Conservation (phyloP, 2,797 vertebrate species). For the Phyllotis vaccarum region DNA sequence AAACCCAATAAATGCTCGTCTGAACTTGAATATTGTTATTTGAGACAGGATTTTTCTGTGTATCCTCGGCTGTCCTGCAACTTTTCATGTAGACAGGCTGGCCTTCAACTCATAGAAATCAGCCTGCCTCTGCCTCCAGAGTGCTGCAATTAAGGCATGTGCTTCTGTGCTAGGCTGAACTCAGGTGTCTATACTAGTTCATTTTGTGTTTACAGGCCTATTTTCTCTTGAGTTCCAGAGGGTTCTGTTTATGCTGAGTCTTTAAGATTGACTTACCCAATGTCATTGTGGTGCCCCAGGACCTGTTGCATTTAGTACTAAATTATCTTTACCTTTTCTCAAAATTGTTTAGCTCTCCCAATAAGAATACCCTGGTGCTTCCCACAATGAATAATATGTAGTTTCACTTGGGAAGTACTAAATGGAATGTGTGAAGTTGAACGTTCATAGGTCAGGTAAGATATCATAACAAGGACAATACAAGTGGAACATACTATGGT, state of each 20-base stretch:
- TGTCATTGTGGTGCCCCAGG: background rate
- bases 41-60: background rate
- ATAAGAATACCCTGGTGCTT: slow-evolving; percentile 15
- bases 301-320: background rate
- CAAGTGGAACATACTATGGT: slow-evolving; percentile 34
- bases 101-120: background rate
- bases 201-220: slow-evolving; percentile 31
- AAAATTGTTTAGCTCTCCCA: slow-evolving; percentile 40
- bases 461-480: background rate
- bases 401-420: slow-evolving; percentile 50
- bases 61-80: background rate
- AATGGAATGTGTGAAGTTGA: slow-evolving; percentile 49
- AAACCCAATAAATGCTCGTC: slow-evolving; percentile 33
- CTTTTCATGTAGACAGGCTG: background rate
- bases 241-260: slow-evolving; percentile 3
- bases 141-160: background rate
- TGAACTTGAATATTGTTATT: background rate
- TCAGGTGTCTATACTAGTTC: background rate
- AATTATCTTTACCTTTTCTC: slow-evolving; percentile 33
- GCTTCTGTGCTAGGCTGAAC: background rate
- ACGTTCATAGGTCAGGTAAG: background rate
- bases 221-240: slow-evolving; percentile 57
- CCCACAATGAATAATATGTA: slow-evolving; percentile 16
- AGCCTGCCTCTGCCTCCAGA: background rate
- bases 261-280: slow-evolving; percentile 20